These are phyloP conservation scores for Achatina immaculata DNA, from an alignment of 1,140 invertebrate species.

Conservation along the genomic window DNA sequence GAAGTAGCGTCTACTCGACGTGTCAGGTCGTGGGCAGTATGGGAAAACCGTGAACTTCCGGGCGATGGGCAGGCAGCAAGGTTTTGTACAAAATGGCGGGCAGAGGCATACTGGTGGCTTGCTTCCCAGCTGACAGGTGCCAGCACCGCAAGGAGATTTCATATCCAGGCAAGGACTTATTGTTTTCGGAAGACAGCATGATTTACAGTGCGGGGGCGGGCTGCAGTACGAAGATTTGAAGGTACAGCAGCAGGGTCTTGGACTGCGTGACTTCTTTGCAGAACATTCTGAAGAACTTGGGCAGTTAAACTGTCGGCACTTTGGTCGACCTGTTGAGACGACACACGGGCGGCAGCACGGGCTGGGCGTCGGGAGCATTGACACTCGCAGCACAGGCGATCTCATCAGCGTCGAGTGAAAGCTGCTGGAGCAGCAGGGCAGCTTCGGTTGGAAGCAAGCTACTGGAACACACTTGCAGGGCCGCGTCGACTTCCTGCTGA, in stretches of 20 bases:
- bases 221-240: background rate
- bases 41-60: background rate
- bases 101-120: background rate
- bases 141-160: background rate
- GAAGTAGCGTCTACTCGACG: background rate
- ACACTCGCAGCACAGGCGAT: background rate
- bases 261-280: background rate
- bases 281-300: background rate
- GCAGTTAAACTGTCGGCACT: background rate
- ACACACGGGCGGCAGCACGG: background rate
- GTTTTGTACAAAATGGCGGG: background rate
- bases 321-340: background rate
- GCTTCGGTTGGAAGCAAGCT: background rate
- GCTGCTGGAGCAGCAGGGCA: background rate
- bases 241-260: background rate
- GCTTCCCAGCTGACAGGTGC: background rate
- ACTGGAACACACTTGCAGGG: background rate
- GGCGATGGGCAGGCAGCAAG: background rate
- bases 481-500: background rate
- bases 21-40: background rate
- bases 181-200: background rate
- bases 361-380: background rate
- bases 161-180: background rate
- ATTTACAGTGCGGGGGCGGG: background rate
- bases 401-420: conserved; percentile 2